These are phyloP conservation scores for Emys orbicularis DNA, from an alignment of 2,797 vertebrate genomes.

Conservation along the genomic window DNA sequence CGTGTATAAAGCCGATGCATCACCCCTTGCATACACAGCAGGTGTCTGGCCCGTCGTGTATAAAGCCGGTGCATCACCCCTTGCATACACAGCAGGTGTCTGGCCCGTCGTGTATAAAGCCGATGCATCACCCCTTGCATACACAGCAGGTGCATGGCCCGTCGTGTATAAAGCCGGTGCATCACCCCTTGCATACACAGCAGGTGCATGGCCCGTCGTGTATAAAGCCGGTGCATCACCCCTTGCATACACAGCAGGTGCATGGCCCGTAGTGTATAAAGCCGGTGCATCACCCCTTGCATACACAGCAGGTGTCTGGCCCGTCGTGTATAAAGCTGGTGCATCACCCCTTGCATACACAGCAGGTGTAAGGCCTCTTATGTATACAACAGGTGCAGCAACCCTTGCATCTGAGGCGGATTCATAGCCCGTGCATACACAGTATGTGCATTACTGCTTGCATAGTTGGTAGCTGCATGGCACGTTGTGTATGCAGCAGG, in stretches of 20 bases:
- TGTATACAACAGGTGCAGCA: not conserved
- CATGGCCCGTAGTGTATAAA: accelerated
- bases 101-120: accelerated
- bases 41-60: accelerated
- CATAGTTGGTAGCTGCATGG: not conserved
- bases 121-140: accelerated
- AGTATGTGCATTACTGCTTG: not conserved
- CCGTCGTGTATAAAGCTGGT: accelerated
- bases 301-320: no score
- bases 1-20: no score
- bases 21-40: not conserved
- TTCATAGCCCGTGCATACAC: not conserved
- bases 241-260: not conserved
- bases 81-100: not conserved
- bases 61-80: not conserved
- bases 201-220: accelerated
- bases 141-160: no score
- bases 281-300: accelerated
- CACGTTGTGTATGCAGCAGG: not conserved
- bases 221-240: not conserved
- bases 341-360: not conserved
- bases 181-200: not conserved
- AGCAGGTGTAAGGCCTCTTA: not conserved
- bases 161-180: not conserved
- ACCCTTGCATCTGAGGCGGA: not conserved